Percentiles rank a stretch among this genome's conserved stretches.
phyloP scores from a whole-genome alignment of 2,797 vertebrate species.

The Melopsittacus undulatus region DNA sequence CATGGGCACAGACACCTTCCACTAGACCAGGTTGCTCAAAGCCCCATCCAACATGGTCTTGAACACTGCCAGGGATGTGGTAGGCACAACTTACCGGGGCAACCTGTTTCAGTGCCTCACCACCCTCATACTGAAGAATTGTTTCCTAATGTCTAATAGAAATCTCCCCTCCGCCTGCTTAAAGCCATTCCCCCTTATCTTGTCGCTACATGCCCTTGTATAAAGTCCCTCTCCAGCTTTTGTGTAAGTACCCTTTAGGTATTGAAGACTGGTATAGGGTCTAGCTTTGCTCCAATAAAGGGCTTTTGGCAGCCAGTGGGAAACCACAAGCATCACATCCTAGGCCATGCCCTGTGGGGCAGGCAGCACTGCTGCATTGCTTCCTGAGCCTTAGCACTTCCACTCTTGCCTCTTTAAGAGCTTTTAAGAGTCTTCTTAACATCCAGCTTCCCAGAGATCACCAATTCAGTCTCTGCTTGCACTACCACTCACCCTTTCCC shows the following conservation, averaged over 20 bases:
- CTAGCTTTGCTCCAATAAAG: background rate
- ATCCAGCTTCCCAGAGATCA: background rate
- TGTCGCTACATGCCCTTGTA: background rate
- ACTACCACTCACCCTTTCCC: background rate
- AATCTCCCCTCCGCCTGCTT: background rate
- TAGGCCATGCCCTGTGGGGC: fast-evolving
- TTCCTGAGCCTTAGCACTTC: background rate
- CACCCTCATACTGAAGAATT: background rate
- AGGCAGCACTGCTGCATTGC: background rate
- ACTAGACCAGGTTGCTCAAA: background rate
- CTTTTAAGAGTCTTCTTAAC: background rate
- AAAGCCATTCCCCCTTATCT: background rate
- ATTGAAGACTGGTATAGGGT: background rate
- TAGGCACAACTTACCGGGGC: background rate
- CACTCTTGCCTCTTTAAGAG: background rate
- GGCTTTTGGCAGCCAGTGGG: background rate
- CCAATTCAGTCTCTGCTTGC: background rate
- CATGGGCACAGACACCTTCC: background rate
- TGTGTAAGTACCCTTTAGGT: background rate
- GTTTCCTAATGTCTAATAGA: background rate
- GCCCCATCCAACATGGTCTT: background rate
- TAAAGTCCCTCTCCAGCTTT: background rate
- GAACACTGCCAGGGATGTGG: background rate
- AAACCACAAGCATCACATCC: background rate
- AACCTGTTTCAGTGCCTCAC: background rate